phyloP scores from a whole-genome alignment of 2,888 invertebrate genomes.

The Augiades crinisus region DNA sequence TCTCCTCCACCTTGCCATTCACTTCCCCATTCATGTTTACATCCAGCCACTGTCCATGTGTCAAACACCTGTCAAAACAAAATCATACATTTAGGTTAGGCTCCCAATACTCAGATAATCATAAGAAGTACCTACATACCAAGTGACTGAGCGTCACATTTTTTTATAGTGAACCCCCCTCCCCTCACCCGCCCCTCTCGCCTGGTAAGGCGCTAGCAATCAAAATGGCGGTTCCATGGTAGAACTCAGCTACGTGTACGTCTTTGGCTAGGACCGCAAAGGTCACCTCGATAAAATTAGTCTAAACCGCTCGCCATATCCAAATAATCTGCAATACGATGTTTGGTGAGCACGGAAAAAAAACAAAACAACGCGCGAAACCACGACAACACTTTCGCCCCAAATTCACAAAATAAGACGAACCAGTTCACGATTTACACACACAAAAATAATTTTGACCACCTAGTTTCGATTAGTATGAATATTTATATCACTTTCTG shows the following conservation, averaged over 20 bases:
- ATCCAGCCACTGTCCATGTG: slow-evolving; percentile 56
- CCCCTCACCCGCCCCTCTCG: slow-evolving; percentile 54
- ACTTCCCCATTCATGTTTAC: slow-evolving; percentile 65
- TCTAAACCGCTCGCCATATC: slow-evolving; percentile 2
- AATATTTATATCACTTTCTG: slow-evolving; percentile 14
- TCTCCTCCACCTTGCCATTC: slow-evolving; percentile 64
- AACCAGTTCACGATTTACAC: slow-evolving; percentile 30
- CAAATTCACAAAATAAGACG: slow-evolving; percentile 30
- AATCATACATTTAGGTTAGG: slow-evolving; percentile 48
- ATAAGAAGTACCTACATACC: slow-evolving; percentile 47
- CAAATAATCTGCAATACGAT: background rate
- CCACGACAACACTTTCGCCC: slow-evolving; percentile 32
- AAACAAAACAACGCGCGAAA: slow-evolving; percentile 26
- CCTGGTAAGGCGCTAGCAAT: slow-evolving; percentile 69
- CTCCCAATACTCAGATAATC: slow-evolving; percentile 43
- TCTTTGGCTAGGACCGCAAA: slow-evolving; percentile 42
- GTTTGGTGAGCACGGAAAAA: slow-evolving; percentile 6
- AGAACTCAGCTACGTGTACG: slow-evolving; percentile 65
- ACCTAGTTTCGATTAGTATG: background rate
- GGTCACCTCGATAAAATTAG: slow-evolving; percentile 38
- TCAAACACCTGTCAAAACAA: slow-evolving; percentile 55
- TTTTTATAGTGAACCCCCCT: slow-evolving; percentile 58
- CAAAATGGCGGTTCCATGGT: slow-evolving; percentile 76
- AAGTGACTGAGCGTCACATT: slow-evolving; percentile 59
- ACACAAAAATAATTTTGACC: background rate